Evolutionary conservation across 2,888 invertebrate species (phyloP).

Genomic region (Andrena haemorrhoa): DNA sequence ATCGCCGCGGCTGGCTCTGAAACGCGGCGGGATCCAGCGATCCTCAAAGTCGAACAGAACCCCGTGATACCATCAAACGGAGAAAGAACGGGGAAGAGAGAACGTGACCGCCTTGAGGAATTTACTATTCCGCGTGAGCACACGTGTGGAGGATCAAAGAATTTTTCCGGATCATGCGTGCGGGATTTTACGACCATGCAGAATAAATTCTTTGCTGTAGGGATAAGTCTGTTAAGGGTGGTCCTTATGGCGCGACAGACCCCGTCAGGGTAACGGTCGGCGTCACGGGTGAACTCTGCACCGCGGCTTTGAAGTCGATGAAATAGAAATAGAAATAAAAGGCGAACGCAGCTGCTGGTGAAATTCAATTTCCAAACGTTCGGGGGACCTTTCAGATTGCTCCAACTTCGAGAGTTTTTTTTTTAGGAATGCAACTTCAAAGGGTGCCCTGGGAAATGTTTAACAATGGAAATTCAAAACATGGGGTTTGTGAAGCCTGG

Average conservation of each 20-base stretch:
- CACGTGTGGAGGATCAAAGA: background rate
- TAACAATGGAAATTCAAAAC: too few species aligned
- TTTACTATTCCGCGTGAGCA: conserved; percentile 22
- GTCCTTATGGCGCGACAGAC: conserved; percentile 1
- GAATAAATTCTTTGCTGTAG: conserved; percentile 23
- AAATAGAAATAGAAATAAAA: conserved; percentile 40
- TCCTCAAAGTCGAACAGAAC: conserved; percentile 37
- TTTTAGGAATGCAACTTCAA: background rate
- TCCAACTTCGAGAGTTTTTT: background rate
- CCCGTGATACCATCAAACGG: background rate
- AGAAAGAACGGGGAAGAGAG: background rate
- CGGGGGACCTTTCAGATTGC: conserved; percentile 17
- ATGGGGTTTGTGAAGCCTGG: too few species aligned
- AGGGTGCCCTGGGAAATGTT: background rate
- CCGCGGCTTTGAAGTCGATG: conserved; percentile 34
- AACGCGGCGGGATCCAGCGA: conserved; percentile 31
- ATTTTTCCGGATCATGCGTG: conserved; percentile 1
- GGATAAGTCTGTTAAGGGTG: conserved; percentile 1
- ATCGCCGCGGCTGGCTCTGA: conserved; percentile 21
- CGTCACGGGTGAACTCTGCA: conserved; percentile 20
- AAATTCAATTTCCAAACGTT: conserved; percentile 42
- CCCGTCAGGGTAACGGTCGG: conserved; percentile 24
- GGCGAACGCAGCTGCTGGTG: conserved; percentile 3
- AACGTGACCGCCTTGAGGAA: background rate
- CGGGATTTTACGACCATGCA: background rate